phyloP scores from a whole-genome alignment of 2,797 vertebrate genomes.

The Gambelia wislizenii region DNA sequence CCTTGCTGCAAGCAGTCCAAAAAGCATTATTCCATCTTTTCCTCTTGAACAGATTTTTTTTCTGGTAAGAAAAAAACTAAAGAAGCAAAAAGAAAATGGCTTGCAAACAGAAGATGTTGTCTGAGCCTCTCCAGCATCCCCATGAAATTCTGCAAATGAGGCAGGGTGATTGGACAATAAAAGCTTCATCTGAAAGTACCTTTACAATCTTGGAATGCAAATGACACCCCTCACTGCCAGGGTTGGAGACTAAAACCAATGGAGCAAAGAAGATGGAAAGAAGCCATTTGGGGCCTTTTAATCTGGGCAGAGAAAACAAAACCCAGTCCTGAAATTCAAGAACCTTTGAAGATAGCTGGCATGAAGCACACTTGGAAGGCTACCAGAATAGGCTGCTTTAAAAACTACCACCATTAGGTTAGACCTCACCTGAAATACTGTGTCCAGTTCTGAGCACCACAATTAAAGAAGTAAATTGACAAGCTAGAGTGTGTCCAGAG shows the following conservation, averaged over 20 bases:
- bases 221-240: neutral
- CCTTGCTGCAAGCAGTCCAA: neutral
- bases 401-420: neutral
- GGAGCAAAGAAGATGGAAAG: constrained; percentile 10
- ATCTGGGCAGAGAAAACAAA: neutral
- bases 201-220: neutral
- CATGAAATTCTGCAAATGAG: too few relatives aligned
- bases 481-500: too few relatives aligned
- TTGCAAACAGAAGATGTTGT: too few relatives aligned
- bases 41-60: too few relatives aligned
- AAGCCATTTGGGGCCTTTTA: neutral
- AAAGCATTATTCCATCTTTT: neutral
- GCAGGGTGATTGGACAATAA: too few relatives aligned
- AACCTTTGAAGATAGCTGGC: neutral
- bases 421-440: neutral
- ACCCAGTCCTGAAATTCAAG: neutral
- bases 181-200: too few relatives aligned
- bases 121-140: too few relatives aligned
- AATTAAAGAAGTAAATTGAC: too few relatives aligned
- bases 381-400: neutral
- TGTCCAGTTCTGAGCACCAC: too few relatives aligned
- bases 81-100: too few relatives aligned
- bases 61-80: too few relatives aligned
- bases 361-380: neutral
- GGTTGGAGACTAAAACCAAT: neutral